A percentile compares a stretch with the other conserved stretches of the same genome.
phyloP scores from a whole-genome alignment of 2,113 vertebrate genomes.

The Trichomycterus rosablanca region DNA sequence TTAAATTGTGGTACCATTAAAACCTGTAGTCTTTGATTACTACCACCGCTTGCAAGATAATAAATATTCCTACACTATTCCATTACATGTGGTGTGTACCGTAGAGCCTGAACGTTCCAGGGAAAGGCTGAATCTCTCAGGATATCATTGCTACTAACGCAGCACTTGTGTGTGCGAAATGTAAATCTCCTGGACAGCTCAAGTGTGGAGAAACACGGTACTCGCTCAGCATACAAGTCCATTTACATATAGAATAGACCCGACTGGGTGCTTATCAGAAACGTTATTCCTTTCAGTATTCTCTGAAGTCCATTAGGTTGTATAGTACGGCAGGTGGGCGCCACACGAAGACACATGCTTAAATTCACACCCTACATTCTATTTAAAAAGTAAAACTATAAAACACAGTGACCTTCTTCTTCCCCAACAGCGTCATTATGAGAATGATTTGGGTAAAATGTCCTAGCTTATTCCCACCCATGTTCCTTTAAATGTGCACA shows the following conservation, averaged over 20 bases:
- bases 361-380: conserved; percentile 42
- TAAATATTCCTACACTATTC: conserved; percentile 7
- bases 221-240: conserved; percentile 11
- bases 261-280: conserved; percentile 24
- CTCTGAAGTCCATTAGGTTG: conserved; percentile 28
- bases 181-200: conserved; percentile 22
- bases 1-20: background rate
- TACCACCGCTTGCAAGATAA: background rate
- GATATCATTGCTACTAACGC: conserved; percentile 13
- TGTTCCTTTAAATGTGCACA: too few species aligned
- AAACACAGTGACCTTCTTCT: conserved; percentile 40
- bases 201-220: conserved; percentile 18
- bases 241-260: conserved; percentile 32
- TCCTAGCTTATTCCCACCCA: too few species aligned
- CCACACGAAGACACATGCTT: conserved; percentile 51
- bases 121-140: conserved; percentile 29
- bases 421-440: conserved; percentile 40
- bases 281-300: conserved; percentile 20
- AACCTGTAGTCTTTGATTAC: background rate
- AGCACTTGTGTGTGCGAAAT: conserved; percentile 8
- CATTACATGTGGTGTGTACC: conserved; percentile 14
- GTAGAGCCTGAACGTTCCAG: conserved; percentile 6
- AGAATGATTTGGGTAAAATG: too few species aligned
- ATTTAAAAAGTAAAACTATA: conserved; percentile 55
- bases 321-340: conserved; percentile 22